These are phyloP conservation scores for Zingel zingel DNA, from an alignment of 2,113 vertebrate genomes.

Conservation along the genomic window DNA sequence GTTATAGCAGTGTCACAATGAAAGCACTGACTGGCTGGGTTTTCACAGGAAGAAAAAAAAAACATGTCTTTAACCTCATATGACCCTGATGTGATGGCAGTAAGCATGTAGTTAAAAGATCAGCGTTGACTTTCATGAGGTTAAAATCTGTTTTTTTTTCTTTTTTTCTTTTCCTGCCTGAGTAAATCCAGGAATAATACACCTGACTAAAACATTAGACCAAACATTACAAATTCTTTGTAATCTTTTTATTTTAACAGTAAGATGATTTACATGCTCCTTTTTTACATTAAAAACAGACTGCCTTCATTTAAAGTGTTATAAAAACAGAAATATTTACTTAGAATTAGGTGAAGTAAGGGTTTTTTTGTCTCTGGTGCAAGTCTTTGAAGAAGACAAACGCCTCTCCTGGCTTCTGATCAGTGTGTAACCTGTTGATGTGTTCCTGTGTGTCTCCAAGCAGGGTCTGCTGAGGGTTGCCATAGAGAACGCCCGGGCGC, in stretches of 20 bases:
- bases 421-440: conserved; percentile 75
- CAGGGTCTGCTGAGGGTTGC: conserved; percentile 99
- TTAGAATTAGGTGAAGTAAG: background rate
- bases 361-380: background rate
- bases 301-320: conserved; percentile 3
- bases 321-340: background rate
- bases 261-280: background rate
- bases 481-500: conserved; percentile 96
- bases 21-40: conserved; percentile 27
- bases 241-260: background rate
- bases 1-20: conserved; percentile 59
- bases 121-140: background rate
- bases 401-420: conserved; percentile 1
- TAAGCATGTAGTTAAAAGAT: conserved; percentile 22
- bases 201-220: conserved; percentile 5
- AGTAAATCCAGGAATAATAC: conserved; percentile 27
- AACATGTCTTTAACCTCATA: conserved; percentile 28
- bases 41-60: conserved; percentile 45
- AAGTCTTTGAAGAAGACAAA: background rate
- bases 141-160: background rate
- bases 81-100: conserved; percentile 32
- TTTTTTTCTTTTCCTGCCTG: background rate
- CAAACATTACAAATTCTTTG: background rate
- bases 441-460: conserved; percentile 78
- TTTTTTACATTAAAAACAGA: background rate